Conservation (phyloP, 2,888 invertebrate genomes). For the Dexiosoma caninum region DNA sequence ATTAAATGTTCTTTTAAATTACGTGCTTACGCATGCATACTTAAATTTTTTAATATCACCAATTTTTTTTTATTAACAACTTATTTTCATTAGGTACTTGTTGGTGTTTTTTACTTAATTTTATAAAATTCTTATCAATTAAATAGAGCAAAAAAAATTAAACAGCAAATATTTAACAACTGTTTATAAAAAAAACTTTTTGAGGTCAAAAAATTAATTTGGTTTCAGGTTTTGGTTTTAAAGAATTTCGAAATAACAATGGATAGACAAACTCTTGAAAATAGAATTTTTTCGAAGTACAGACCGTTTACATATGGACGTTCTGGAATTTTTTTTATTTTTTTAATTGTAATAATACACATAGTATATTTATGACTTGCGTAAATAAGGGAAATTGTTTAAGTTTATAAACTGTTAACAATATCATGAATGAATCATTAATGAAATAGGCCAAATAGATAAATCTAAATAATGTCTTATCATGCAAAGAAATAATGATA, state of each 20-base stretch:
- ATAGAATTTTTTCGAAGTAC: too few species aligned
- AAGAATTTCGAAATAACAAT: conserved; percentile 9
- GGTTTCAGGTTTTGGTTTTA: neutral
- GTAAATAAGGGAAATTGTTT: conserved; percentile 14
- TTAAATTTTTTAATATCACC: conserved; percentile 29
- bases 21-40: too few species aligned
- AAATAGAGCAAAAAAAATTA: conserved; percentile 7
- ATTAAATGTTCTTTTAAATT: too few species aligned
- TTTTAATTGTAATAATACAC: neutral
- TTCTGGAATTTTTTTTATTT: too few species aligned
- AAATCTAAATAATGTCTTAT: too few species aligned
- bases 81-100: conserved; percentile 23
- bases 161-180: conserved; percentile 22
- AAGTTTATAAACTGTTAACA: conserved; percentile 12
- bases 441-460: conserved; percentile 21
- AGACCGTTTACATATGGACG: too few species aligned
- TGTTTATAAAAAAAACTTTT: conserved; percentile 18
- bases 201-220: conserved; percentile 32
- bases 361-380: too few species aligned
- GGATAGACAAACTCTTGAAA: too few species aligned
- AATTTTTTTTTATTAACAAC: conserved; percentile 28
- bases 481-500: too few species aligned
- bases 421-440: conserved; percentile 31
- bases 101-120: conserved; percentile 22
- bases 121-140: conserved; percentile 53